These are phyloP conservation scores for Dromas ardeola DNA, from an alignment of 2,113 vertebrate genomes.

Conservation along the genomic window DNA sequence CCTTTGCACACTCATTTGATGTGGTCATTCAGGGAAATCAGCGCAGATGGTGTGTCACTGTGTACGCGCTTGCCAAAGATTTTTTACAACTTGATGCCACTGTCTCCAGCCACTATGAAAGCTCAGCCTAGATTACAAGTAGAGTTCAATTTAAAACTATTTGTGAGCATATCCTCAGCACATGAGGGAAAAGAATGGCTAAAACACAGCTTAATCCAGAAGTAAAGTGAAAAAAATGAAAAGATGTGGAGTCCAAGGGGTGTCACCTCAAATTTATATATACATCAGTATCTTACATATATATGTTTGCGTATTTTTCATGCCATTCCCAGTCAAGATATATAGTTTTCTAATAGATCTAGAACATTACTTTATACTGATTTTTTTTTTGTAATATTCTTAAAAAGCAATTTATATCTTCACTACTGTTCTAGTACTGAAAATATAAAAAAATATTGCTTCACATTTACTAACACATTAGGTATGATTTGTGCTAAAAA, in stretches of 20 bases:
- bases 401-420: background rate
- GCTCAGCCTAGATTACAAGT: background rate
- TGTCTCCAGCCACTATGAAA: background rate
- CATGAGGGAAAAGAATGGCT: background rate
- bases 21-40: background rate
- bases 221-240: background rate
- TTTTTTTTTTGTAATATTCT: background rate
- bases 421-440: background rate
- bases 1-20: background rate
- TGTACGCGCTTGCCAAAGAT: background rate
- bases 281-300: background rate
- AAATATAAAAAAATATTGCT: background rate
- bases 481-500: background rate
- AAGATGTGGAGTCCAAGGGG: fast-evolving
- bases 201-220: background rate
- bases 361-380: background rate
- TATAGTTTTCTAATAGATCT: background rate
- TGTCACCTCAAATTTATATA: background rate
- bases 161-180: background rate
- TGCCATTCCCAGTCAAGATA: background rate
- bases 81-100: background rate
- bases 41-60: background rate
- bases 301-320: background rate
- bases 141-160: background rate
- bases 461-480: background rate